phyloP scores from a whole-genome alignment of 2,888 invertebrate genomes.

The Drosophila flavopinicola region DNA sequence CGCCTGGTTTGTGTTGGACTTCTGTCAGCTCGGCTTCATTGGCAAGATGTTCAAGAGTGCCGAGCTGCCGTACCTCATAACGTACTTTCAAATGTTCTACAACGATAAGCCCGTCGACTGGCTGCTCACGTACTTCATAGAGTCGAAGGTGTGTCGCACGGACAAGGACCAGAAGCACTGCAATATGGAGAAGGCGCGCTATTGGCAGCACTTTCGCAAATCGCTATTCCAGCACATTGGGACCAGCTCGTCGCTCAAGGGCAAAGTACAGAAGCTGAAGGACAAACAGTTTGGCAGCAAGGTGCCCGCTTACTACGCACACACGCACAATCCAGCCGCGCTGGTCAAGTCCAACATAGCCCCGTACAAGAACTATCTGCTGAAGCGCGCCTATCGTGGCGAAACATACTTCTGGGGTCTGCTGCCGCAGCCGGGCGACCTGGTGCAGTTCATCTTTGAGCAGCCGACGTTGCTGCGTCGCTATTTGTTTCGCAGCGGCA shows the following conservation, averaged over 20 bases:
- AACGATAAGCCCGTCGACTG: conserved; percentile 98
- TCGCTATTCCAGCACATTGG: conserved; percentile 98
- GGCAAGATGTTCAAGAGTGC: conserved; percentile 95
- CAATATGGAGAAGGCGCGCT: conserved; percentile 89
- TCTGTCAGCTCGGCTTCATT: conserved; percentile 97
- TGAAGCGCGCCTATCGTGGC: conserved; percentile 93
- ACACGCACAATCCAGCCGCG: conserved; percentile 89
- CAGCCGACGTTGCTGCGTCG: conserved; percentile 87
- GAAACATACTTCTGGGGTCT: conserved; percentile 96
- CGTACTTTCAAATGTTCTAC: conserved; percentile 97
- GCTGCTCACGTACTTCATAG: conserved; percentile 95
- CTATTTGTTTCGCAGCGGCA: conserved; percentile 94
- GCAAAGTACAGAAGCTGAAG: conserved; percentile 98
- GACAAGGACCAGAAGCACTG: conserved; percentile 94
- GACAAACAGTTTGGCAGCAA: conserved; percentile 94
- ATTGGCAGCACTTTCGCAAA: conserved; percentile 94
- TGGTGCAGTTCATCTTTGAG: conserved; percentile 91
- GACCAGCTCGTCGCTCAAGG: conserved; percentile 96
- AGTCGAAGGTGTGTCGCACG: conserved; percentile 94
- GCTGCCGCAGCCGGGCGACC: conserved; percentile 92
- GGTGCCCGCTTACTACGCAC: conserved; percentile 90
- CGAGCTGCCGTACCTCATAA: conserved; percentile 93
- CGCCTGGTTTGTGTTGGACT: conserved; percentile 95
- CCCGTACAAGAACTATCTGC: conserved; percentile 91
- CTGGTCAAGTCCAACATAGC: conserved; percentile 90